These are phyloP conservation scores for Eulacestoma nigropectus DNA, from an alignment of 2,113 vertebrate genomes.

Conservation along the genomic window DNA sequence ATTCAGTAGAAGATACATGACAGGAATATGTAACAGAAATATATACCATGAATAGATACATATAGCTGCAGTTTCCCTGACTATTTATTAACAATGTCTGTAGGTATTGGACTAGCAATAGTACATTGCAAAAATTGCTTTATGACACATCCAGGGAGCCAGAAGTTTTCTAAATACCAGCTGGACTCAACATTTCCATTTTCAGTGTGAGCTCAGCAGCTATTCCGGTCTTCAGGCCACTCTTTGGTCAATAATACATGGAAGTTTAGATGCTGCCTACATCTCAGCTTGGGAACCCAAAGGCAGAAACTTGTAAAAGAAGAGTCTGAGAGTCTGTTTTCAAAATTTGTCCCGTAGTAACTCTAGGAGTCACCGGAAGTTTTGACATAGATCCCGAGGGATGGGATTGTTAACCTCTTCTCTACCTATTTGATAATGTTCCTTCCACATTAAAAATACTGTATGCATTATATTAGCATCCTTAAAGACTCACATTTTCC, in stretches of 20 bases:
- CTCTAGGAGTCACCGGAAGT: not conserved
- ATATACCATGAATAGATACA: not conserved
- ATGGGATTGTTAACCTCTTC: not conserved
- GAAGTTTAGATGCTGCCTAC: not conserved
- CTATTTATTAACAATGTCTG: not conserved
- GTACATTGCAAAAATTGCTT: not conserved
- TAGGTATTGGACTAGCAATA: not conserved
- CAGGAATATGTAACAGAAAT: not conserved
- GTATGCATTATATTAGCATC: not conserved
- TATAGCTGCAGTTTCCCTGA: not conserved
- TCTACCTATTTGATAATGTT: not conserved
- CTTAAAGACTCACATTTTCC: not conserved
- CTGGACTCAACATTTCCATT: not conserved
- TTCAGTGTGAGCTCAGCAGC: not conserved
- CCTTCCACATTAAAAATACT: not conserved
- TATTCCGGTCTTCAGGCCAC: not conserved
- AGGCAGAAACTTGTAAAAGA: not conserved
- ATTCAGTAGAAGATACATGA: not conserved
- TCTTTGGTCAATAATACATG: not conserved
- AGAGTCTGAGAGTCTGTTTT: not conserved
- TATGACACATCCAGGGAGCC: not conserved
- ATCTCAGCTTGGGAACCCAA: not conserved
- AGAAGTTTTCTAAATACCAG: not conserved
- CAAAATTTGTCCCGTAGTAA: not conserved
- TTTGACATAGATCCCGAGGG: not conserved